A percentile compares a stretch with the other conserved stretches of the same genome.
These are phyloP conservation scores for Bungarus multicinctus DNA, from an alignment of 2,113 vertebrate species.

Conservation along the genomic window DNA sequence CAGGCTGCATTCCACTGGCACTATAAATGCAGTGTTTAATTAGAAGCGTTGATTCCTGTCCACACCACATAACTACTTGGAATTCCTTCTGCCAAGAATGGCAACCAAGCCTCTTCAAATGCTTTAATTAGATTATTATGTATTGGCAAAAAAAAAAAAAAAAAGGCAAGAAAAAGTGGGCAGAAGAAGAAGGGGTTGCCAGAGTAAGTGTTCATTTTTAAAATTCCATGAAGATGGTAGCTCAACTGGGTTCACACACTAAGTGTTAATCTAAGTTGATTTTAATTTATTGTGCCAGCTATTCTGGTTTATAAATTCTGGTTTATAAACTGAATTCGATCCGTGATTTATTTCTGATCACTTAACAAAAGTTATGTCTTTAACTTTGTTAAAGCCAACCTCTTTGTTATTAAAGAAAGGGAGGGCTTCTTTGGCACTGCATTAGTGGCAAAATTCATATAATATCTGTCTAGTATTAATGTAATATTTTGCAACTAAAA, in stretches of 20 bases:
- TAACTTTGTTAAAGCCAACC: slow-evolving; percentile 8
- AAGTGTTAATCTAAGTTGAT: background rate
- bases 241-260: background rate
- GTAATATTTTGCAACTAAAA: slow-evolving; percentile 38
- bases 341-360: background rate
- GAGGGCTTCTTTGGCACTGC: background rate
- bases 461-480: slow-evolving; percentile 10
- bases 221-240: background rate
- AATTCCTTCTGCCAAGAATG: slow-evolving; percentile 19
- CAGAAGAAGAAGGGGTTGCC: background rate
- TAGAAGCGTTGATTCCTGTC: slow-evolving; percentile 12
- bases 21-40: slow-evolving; percentile 42
- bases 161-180: slow-evolving; percentile 33
- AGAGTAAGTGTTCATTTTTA: background rate
- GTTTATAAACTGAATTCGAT: background rate
- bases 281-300: background rate
- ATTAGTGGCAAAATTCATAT: slow-evolving; percentile 37
- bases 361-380: background rate
- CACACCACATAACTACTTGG: slow-evolving; percentile 31
- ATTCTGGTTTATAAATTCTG: background rate
- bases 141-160: slow-evolving; percentile 1
- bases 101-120: slow-evolving; percentile 10
- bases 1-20: slow-evolving; percentile 47
- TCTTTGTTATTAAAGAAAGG: background rate
- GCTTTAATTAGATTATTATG: slow-evolving; percentile 27